Base-by-base conservation (phyloP, 2,113 vertebrate species). In the Dinomys branickii region DNA sequence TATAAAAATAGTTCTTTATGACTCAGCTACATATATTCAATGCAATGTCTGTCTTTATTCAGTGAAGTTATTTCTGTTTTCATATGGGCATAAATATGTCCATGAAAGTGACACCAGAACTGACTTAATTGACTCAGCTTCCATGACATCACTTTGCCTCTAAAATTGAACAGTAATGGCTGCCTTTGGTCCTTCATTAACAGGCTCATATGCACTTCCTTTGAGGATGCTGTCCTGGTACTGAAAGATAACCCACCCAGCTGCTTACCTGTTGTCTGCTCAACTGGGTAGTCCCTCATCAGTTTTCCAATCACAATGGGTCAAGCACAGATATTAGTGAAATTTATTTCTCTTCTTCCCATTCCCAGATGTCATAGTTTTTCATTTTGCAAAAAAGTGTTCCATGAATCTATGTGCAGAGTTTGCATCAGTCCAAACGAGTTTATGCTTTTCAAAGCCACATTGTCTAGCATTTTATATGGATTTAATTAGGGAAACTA, bases 251-350 rank as follows among this genome's bases (percentile, higher is more conserved):
- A 63, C 11, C 94, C 56, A 63, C 2, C 98, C 33, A 78, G 10
- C 1, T 52, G 19, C 35, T 92, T 86, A 96, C 83, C 8, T 20
- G 97, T 96, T 35, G 63, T 83, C 11, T 92, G 82, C 84, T 97
- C 80, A 90, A 94, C 33, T 58, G 85, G 33, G 35, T 19, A 90
- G 86, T 95, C 61, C 41, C 82, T 97, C 61, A 61, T 96, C 52
- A 63, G 5, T 97, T 95, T 63, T 58, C 93, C 83, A 80, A 97
- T 94, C 16, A 97, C 97, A 97, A 86, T 73, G 96, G 97, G 95
- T 86, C 67, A 95, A 97, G 47, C 10, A 56, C 0, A 59, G 1
- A 33, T 93, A n/a, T 28, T 93, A 38, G 65, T 26, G 94, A 92
- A 98, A 81, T 86, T 28, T 2, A 22, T 94, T 0, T 90, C 16